Evolutionary conservation across 1,140 invertebrate species (phyloP).

Genomic region (Berghia stephanieae): DNA sequence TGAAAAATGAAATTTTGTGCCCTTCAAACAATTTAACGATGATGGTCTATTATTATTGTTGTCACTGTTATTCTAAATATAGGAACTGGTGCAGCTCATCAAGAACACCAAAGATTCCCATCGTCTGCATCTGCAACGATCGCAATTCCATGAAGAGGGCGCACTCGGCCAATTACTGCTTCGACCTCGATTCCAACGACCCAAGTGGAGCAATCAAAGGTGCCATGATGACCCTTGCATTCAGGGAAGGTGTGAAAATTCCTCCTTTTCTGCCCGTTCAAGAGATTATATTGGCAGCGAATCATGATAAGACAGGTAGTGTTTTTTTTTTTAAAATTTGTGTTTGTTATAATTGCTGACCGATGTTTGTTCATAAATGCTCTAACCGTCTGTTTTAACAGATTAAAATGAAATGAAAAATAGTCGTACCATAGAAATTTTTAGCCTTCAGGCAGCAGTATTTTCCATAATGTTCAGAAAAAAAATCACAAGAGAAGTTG

Average conservation of each 20-base stretch:
- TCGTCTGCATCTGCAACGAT: constrained; percentile 99
- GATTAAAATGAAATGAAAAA: no score
- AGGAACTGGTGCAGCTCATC: constrained; percentile 90
- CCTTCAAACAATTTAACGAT: no score
- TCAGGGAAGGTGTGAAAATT: constrained; percentile 90
- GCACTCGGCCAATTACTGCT: constrained; percentile 92
- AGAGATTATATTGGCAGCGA: constrained; percentile 86
- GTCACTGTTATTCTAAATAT: neutral
- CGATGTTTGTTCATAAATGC: no score
- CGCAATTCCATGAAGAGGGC: constrained; percentile 92
- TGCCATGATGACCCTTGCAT: constrained; percentile 89
- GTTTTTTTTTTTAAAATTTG: neutral
- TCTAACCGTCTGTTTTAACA: no score
- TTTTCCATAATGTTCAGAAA: no score
- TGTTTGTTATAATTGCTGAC: neutral
- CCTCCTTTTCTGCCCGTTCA: constrained; percentile 75
- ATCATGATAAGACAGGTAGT: constrained; percentile 91
- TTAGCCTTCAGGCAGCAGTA: no score
- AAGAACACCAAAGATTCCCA: constrained; percentile 89
- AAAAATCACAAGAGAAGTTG: no score
- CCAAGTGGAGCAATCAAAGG: constrained; percentile 91
- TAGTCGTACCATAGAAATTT: no score
- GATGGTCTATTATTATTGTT: neutral
- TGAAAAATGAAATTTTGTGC: no score
- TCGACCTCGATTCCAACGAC: constrained; percentile 89